Conservation (phyloP, 2,797 vertebrate species). For the Pseudomugil tenellus region DNA sequence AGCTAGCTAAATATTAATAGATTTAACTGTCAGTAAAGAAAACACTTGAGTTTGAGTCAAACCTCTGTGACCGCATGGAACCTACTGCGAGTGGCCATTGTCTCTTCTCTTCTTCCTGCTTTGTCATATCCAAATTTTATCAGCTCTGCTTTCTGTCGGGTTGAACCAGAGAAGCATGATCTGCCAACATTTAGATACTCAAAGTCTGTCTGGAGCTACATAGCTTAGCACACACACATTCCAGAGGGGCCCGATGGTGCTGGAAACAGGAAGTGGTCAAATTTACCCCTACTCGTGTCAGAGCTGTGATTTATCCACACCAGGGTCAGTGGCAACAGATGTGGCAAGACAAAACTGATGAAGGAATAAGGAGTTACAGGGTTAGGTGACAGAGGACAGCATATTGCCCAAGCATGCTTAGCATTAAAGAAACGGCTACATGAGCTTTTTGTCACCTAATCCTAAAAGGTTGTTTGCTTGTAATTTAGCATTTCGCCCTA, state of each 20-base stretch:
- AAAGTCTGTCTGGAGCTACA: constrained; percentile 67
- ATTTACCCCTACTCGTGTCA: constrained; percentile 77
- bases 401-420: constrained; percentile 26
- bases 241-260: constrained; percentile 77
- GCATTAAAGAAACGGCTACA: constrained; percentile 7
- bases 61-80: background rate
- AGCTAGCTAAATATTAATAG: background rate
- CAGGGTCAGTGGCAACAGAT: constrained; percentile 79
- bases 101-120: constrained; percentile 26
- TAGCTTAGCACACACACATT: constrained; percentile 74
- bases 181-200: constrained; percentile 78
- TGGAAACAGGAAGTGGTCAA: constrained; percentile 81
- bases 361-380: background rate
- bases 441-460: constrained; percentile 30
- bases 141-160: constrained; percentile 60
- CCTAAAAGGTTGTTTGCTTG: constrained; percentile 38
- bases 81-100: background rate
- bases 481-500: constrained; percentile 60
- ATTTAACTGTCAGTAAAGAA: constrained; percentile 2
- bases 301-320: constrained; percentile 75
- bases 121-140: constrained; percentile 42
- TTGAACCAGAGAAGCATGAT: constrained; percentile 59
- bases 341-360: constrained; percentile 63
- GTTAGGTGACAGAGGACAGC: constrained; percentile 27
- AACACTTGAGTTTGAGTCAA: background rate